Evolutionary conservation across 1,140 invertebrate genomes (phyloP), one percentile per base, ranked within the genome.

Genomic region (Cardiocondyla obscurior): DNA sequence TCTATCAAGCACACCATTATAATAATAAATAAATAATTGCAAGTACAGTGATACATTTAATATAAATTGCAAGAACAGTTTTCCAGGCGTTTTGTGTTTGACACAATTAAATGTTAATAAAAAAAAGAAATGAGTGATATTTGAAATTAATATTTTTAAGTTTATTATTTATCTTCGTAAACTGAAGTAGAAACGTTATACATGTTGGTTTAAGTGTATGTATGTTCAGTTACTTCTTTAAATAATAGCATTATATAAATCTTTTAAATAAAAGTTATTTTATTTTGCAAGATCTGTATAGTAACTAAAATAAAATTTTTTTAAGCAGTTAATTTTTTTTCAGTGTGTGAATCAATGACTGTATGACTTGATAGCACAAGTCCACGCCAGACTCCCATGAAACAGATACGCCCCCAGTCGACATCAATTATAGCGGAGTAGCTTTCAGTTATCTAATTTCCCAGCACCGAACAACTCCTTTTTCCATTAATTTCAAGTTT

Each of bases 381-480:
- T 81, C 46, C 10, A 58, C 1, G 30, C 25, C 76, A 49, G 76
- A 33, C 6, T 16, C 19, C n/a, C 44, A 10, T 60, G 30, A 76
- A 84, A 84, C 85, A 51, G 57, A 19, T 30, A 88, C 86, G 86
- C 86, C 86, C 76, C 82, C 85, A n/a, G 42, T 77, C 10, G 33
- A 53, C 39, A 28, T 49, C 39, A 51, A 82, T 88, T 67, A 84
- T 28, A 30, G 8, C 33, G 12, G 1, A 65, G 25, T 49, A 81
- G 70, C 67, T 53, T 39, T 30, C 49, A 22, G 39, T 42, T 39
- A 36, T 36, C 28, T 16, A 25, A 46, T 28, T 14, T 67, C 1
- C 0, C 39, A 25, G 8, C n/a, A 19, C 22, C 39, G 74, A 16
- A 51, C n/a, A 39, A 49, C 36, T 69, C 42, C 16, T 55, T 16